Evolutionary conservation across 2,113 vertebrate species (phyloP).

Genomic region (Caretta caretta): DNA sequence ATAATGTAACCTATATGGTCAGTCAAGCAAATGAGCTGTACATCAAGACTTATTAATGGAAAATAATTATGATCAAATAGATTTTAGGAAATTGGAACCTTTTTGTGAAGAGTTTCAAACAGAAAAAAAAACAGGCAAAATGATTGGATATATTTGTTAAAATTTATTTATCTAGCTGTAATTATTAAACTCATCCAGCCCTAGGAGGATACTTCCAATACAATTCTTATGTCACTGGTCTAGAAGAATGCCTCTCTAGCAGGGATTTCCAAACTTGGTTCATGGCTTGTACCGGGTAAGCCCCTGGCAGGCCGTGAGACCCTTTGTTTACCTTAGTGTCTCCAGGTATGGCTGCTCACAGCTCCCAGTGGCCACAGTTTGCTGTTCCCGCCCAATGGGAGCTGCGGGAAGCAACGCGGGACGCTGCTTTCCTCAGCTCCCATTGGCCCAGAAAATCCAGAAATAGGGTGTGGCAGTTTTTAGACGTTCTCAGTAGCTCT

Average conservation of each 20-base stretch:
- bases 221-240: too few species aligned
- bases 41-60: background rate
- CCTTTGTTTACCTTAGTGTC: too few species aligned
- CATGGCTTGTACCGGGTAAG: too few species aligned
- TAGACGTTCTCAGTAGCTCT: background rate
- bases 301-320: too few species aligned
- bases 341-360: too few species aligned
- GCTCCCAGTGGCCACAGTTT: too few species aligned
- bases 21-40: background rate
- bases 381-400: too few species aligned
- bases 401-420: too few species aligned
- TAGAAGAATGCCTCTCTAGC: too few species aligned
- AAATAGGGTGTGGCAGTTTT: background rate
- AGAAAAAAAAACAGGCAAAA: background rate
- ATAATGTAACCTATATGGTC: background rate
- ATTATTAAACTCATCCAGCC: background rate
- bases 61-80: background rate
- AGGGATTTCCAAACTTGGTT: too few species aligned
- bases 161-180: background rate
- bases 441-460: background rate
- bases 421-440: too few species aligned
- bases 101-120: background rate
- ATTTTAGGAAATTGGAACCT: fast-evolving
- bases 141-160: background rate
- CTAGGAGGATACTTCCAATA: background rate